These are phyloP conservation scores for Teinopalpus imperialis DNA, from an alignment of 2,888 invertebrate species.

Conservation along the genomic window DNA sequence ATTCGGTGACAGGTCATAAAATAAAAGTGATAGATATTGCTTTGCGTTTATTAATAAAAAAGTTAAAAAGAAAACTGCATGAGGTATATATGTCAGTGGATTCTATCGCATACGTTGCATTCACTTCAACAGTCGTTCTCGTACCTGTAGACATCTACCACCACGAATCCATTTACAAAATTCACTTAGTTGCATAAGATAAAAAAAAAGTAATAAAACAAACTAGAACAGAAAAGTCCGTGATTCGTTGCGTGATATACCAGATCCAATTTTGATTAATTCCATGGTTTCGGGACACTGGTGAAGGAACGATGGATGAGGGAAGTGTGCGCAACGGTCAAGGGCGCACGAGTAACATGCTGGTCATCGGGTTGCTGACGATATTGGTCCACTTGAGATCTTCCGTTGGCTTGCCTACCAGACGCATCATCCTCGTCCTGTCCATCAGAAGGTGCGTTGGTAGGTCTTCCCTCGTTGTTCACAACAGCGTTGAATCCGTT, in stretches of 20 bases:
- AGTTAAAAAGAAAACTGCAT: conserved; percentile 1
- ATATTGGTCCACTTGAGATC: conserved; percentile 12
- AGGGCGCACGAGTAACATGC: conserved; percentile 8
- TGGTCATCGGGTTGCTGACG: background rate
- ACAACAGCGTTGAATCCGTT: conserved; percentile 80
- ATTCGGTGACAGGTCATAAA: too few relatives aligned
- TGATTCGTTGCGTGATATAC: background rate
- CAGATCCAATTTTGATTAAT: background rate
- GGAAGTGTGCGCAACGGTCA: conserved; percentile 7
- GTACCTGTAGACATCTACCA: background rate
- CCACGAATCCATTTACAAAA: background rate
- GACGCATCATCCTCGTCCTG: conserved; percentile 9
- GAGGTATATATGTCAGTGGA: conserved; percentile 13
- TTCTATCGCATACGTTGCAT: background rate
- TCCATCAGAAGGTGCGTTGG: background rate
- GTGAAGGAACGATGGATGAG: conserved; percentile 13
- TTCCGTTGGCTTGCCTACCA: conserved; percentile 3
- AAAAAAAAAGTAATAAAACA: too few relatives aligned
- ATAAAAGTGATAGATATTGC: too few relatives aligned
- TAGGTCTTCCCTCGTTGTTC: conserved; percentile 43
- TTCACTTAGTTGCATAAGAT: background rate
- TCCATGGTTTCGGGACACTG: conserved; percentile 13
- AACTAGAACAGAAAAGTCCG: background rate
- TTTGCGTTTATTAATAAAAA: conserved; percentile 4
- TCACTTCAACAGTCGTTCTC: background rate